Evolutionary conservation across 2,113 vertebrate genomes (phyloP), one percentile per base, ranked within the genome.

Genomic region (Saguinus imperator): DNA sequence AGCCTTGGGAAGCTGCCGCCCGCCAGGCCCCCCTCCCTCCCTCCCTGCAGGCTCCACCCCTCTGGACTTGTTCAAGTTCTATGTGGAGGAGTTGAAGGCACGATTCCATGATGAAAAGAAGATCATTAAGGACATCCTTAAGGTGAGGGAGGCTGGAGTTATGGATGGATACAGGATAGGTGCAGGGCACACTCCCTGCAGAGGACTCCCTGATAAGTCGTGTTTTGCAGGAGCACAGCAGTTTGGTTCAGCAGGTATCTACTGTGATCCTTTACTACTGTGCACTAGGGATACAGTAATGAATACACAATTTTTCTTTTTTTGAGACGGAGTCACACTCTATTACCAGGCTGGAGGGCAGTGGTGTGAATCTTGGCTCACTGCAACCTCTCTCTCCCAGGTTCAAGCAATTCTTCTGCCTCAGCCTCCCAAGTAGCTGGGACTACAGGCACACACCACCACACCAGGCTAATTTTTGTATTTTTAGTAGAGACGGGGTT

Each of bases 81-180:
- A 99, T 84, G 98, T 99, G 94, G 98, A 99, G 80, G 98, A 99
- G 83, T 97, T 99, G 96, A 99, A 99, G 98, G 98, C 98, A 92
- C 98, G 98, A 43, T 99, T 98, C 96, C 98, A 99, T 55, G 98
- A 99, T 95, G 98, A 99, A 87, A 99, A 99, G 97, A 99, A 99
- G 95, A 99, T 98, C 86, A 98, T 99, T 97, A 99, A 99, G 94
- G 98, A 99, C 91, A 98, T 99, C 89, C 98, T 99, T 80, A 98
- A 98, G 98, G 98, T 98, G 89, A 97, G 96, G 73, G 52, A 85
- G 87, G 68, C 86, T 77, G 68, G 50, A 58, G 25, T 64, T 55
- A 35, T 52, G 52, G 35, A 10, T 73, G 61, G 73, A 52, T 45
- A 43, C 50, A 84, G 73, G 57, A 58, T 70, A 66, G 57, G 66